These are phyloP conservation scores for Sebastes paucispinis DNA, from an alignment of 2,797 vertebrate species.

Conservation along the genomic window DNA sequence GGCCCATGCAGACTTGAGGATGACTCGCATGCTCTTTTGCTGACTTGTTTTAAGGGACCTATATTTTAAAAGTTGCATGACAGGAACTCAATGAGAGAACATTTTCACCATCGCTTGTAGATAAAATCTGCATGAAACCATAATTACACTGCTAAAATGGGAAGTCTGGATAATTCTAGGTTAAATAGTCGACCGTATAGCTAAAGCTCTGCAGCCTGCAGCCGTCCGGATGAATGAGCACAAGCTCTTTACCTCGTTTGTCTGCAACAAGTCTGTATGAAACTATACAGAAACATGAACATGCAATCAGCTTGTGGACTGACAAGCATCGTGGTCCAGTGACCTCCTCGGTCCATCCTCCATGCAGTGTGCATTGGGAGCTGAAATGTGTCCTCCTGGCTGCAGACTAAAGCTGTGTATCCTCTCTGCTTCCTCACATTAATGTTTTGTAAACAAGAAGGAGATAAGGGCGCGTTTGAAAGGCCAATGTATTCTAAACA, in stretches of 20 bases:
- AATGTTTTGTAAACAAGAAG: slow-evolving; percentile 78
- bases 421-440: slow-evolving; percentile 72
- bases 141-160: not conserved
- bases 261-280: not conserved
- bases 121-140: not conserved
- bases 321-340: not conserved
- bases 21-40: not conserved
- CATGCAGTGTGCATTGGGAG: not conserved
- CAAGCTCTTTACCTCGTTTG: not conserved
- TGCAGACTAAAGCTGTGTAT: slow-evolving; percentile 44
- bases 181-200: not conserved
- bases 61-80: not conserved
- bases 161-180: too few relatives aligned
- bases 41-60: not conserved
- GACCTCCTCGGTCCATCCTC: slow-evolving; percentile 24
- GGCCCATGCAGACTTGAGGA: not conserved
- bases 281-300: not conserved
- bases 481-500: slow-evolving; percentile 71
- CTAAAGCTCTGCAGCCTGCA: not conserved
- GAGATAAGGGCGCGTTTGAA: slow-evolving; percentile 77
- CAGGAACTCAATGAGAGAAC: not conserved
- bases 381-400: slow-evolving; percentile 48
- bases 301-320: not conserved
- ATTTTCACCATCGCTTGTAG: not conserved
- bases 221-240: not conserved